Evolutionary conservation across 2,113 vertebrate genomes (phyloP).

Genomic region (Baryphthengus martii): DNA sequence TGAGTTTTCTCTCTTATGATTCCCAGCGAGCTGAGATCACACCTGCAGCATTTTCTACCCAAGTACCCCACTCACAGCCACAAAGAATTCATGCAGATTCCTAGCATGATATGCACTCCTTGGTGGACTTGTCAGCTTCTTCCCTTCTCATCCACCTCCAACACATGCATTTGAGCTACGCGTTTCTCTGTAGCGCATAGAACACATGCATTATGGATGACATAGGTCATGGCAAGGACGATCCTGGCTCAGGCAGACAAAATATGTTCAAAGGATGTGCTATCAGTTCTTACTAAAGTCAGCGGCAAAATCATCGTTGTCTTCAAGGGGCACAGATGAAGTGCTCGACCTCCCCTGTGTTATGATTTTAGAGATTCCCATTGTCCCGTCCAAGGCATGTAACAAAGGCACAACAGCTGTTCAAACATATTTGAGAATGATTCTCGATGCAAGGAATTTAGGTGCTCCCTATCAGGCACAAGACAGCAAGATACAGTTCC

Average conservation of each 20-base stretch:
- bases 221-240: not conserved
- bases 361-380: slow-evolving; percentile 35
- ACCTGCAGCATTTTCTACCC: not conserved
- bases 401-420: slow-evolving; percentile 42
- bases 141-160: not conserved
- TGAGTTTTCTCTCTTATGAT: not conserved
- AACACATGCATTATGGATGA: slow-evolving; percentile 21
- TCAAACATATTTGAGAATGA: slow-evolving; percentile 27
- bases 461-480: not conserved
- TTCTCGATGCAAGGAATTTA: not conserved
- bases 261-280: not conserved
- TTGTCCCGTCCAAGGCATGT: slow-evolving; percentile 23
- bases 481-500: not conserved
- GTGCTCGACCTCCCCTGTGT: slow-evolving; percentile 20
- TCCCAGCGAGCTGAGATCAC: not conserved
- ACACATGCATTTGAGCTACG: not conserved
- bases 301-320: slow-evolving; percentile 33
- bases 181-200: slow-evolving; percentile 27
- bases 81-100: slow-evolving; percentile 9
- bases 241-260: slow-evolving; percentile 19
- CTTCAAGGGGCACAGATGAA: slow-evolving; percentile 44
- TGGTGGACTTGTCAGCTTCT: not conserved
- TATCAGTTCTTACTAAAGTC: slow-evolving; percentile 44
- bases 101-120: not conserved
- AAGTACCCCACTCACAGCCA: not conserved